Conservation (phyloP, 2,888 invertebrate species). For the Lasioglossum figueresi region DNA sequence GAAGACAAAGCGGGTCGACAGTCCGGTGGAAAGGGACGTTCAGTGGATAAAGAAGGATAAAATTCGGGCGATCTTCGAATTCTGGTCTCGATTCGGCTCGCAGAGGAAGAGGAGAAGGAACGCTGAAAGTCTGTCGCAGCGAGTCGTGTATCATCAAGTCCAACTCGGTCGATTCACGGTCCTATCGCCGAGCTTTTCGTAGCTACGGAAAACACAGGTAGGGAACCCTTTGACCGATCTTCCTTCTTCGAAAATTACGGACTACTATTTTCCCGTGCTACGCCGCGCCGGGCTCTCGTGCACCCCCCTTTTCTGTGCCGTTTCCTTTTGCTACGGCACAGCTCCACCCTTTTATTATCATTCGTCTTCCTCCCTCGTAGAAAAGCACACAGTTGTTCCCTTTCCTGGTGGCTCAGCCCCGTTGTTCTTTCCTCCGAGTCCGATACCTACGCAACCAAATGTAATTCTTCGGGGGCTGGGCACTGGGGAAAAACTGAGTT, state of each 20-base stretch:
- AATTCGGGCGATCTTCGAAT: constrained; percentile 57
- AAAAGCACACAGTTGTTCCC: constrained; percentile 30
- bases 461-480: neutral
- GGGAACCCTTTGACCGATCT: constrained; percentile 57
- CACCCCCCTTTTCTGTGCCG: neutral
- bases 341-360: constrained; percentile 50
- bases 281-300: constrained; percentile 27
- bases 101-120: constrained; percentile 27
- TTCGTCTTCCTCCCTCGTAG: constrained; percentile 41
- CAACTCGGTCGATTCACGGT: constrained; percentile 59
- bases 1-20: neutral
- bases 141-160: constrained; percentile 61
- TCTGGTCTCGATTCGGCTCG: constrained; percentile 53
- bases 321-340: neutral
- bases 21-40: neutral
- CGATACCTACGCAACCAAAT: constrained; percentile 45
- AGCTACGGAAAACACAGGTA: constrained; percentile 50
- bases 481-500: constrained; percentile 31
- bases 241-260: constrained; percentile 60
- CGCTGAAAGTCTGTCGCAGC: constrained; percentile 47
- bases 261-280: constrained; percentile 42
- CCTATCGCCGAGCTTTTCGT: constrained; percentile 52
- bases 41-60: neutral
- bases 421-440: constrained; percentile 44
- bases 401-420: constrained; percentile 28